Evolutionary conservation across 2,797 vertebrate genomes (phyloP).

Genomic region (Melanotaenia boesemani): DNA sequence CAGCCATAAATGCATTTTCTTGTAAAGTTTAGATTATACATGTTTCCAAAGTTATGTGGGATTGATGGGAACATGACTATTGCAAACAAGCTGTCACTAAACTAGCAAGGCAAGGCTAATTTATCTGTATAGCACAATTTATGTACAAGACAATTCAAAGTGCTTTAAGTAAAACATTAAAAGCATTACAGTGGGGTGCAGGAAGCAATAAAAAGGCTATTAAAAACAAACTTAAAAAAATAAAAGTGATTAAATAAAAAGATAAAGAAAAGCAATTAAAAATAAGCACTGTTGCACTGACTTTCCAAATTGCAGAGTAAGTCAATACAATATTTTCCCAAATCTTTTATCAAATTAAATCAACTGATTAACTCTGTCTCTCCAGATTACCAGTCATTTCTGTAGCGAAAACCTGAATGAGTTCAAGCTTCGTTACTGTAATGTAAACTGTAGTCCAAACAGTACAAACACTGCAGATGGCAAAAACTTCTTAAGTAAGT

Average conservation of each 20-base stretch:
- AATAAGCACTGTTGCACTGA: background rate
- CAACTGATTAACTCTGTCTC: background rate
- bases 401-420: background rate
- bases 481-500: conserved; percentile 41
- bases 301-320: conserved; percentile 4
- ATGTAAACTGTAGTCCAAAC: conserved; percentile 15
- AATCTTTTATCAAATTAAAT: conserved; percentile 32
- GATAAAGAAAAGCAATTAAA: background rate
- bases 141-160: too few relatives aligned
- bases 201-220: too few relatives aligned
- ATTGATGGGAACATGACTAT: background rate
- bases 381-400: conserved; percentile 4
- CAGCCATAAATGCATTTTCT: background rate
- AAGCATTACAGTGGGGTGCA: too few relatives aligned
- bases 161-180: too few relatives aligned
- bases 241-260: too few relatives aligned
- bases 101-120: background rate
- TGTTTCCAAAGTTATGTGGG: background rate
- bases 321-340: conserved; percentile 40
- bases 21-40: background rate
- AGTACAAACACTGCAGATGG: conserved; percentile 15
- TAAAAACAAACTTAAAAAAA: too few relatives aligned
- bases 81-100: background rate
- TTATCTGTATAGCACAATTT: too few relatives aligned
- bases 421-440: conserved; percentile 3